These are phyloP conservation scores for Heteromyza rotundicornis DNA, from an alignment of 2,888 invertebrate species.

Conservation along the genomic window DNA sequence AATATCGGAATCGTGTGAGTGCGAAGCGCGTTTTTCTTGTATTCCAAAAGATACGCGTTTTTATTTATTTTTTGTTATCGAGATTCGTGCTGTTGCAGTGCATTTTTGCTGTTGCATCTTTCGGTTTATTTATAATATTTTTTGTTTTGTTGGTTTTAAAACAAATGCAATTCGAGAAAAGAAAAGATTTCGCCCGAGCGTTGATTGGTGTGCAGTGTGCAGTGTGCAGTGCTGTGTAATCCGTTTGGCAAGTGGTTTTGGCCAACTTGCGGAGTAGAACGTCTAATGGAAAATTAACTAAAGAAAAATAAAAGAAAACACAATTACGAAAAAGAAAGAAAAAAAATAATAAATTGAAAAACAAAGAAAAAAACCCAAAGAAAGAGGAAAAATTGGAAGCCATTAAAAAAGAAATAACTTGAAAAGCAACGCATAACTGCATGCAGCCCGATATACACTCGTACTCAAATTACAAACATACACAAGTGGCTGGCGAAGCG, in stretches of 20 bases:
- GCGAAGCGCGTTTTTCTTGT: background rate
- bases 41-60: background rate
- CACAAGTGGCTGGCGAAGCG: too few species aligned
- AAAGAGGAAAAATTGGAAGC: background rate
- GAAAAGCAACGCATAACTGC: background rate
- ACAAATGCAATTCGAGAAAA: background rate
- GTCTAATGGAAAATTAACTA: too few species aligned
- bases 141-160: background rate
- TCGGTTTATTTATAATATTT: background rate
- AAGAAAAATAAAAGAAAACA: too few species aligned
- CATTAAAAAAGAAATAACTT: background rate
- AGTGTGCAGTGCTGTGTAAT: background rate
- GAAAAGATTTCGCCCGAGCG: background rate
- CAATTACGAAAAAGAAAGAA: background rate
- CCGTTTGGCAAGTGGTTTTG: background rate
- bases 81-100: background rate
- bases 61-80: background rate
- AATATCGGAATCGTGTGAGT: background rate
- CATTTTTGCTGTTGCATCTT: too few species aligned
- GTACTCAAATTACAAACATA: too few species aligned
- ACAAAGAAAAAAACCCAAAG: background rate
- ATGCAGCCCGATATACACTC: background rate
- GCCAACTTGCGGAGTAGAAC: too few species aligned
- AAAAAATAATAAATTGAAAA: background rate
- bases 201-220: background rate